Evolutionary conservation across 2,113 vertebrate genomes (phyloP), one percentile per base, ranked within the genome.

Genomic region (Tragelaphus buxtoni): DNA sequence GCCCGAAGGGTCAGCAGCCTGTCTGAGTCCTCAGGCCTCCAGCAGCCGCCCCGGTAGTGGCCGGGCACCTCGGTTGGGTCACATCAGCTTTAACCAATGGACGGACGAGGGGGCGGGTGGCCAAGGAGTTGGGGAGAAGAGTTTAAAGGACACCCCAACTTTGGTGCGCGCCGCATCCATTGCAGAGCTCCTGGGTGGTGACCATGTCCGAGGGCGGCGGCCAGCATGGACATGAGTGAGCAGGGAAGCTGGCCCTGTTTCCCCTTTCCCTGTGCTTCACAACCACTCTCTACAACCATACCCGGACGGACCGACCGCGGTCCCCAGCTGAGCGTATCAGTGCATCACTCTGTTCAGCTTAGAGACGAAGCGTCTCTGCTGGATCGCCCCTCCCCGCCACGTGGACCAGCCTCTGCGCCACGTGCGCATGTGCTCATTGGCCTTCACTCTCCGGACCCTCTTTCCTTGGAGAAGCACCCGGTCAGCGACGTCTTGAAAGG

Each of bases 81-180:
- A 96, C 72, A 65, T 98, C 98, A 98, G 98, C 98, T 99, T 98
- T 98, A 98, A 98, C 96, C 95, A 97, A 97, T 95, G 98, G 98
- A 96, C 82, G 51, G 90, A 88, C 0, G 65, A 85, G 83, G 93
- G 91, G 97, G 95, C 5, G 18, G 80, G 2, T 90, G 65, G 91
- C 58, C 72, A 11, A 5, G 72, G 88, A 77, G 28, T 3, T 11
- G 30, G 72, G 32, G 72, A 65, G 97, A 96, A 83, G 93, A 95
- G 86, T 97, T 13, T 83, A 72, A 94, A 97, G 79, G 87, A 63
- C 94, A 93, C 18, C 92, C 90, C 94, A 97, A 96, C 97, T 95
- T 97, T 92, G 97, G 35, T 24, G 96, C 97, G 96, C 94, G 96
- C 65, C 88, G 97, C 85, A 1, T 91, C 97, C 91, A 91, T 98